Evolutionary conservation across 2,888 invertebrate genomes (phyloP).

Genomic region (Hypolimnas misippus): DNA sequence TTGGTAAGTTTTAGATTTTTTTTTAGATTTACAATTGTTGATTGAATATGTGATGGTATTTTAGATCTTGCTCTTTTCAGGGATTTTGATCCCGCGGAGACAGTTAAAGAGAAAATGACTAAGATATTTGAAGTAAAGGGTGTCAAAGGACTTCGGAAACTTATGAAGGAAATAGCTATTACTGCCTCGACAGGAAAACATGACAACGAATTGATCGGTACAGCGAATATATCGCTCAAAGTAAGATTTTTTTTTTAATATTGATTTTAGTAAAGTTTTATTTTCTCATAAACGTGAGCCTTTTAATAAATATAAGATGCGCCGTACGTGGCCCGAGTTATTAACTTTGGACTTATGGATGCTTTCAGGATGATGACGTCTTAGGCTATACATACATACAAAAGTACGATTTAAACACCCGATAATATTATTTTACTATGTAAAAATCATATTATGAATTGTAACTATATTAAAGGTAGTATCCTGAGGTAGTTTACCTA

Average conservation of each 20-base stretch:
- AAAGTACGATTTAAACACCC: too few relatives aligned
- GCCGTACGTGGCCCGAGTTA: too few relatives aligned
- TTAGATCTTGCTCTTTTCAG: constrained; percentile 59
- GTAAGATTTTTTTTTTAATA: constrained; percentile 71
- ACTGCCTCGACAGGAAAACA: constrained; percentile 97
- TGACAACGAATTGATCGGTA: constrained; percentile 97
- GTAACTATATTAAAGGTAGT: too few relatives aligned
- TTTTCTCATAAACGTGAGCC: too few relatives aligned
- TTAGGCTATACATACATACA: too few relatives aligned
- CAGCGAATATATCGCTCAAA: constrained; percentile 92
- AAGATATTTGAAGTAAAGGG: constrained; percentile 94
- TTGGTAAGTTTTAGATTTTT: constrained; percentile 82
- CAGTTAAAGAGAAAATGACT: constrained; percentile 93
- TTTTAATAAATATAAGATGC: too few relatives aligned
- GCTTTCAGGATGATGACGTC: too few relatives aligned
- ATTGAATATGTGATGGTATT: not conserved
- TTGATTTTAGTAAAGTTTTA: not conserved
- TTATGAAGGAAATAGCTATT: constrained; percentile 95
- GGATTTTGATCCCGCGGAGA: constrained; percentile 96
- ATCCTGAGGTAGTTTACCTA: too few relatives aligned
- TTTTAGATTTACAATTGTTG: not conserved
- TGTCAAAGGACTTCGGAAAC: constrained; percentile 91
- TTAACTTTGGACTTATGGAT: too few relatives aligned
- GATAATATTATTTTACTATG: too few relatives aligned
- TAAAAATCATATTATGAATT: too few relatives aligned